Evolutionary conservation across 2,113 vertebrate species (phyloP).

Genomic region (Scomber scombrus): DNA sequence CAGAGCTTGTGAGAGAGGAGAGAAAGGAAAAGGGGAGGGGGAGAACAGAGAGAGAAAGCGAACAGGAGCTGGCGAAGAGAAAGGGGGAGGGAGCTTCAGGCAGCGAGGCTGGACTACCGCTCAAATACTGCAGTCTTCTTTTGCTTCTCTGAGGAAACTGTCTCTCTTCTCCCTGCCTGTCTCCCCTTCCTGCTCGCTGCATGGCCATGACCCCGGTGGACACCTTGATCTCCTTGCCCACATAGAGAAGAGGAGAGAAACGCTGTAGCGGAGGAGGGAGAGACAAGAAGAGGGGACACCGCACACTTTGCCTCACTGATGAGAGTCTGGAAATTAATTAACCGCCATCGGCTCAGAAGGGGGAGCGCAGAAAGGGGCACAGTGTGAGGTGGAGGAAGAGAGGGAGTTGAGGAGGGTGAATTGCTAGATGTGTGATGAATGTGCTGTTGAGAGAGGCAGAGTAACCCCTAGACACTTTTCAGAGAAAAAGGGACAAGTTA

Average conservation of each 20-base stretch:
- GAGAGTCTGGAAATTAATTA: constrained; percentile 76
- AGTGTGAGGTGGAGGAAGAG: constrained; percentile 40
- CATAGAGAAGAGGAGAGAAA: constrained; percentile 60
- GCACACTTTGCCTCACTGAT: constrained; percentile 71
- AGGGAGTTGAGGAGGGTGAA: constrained; percentile 54
- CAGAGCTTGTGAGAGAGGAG: constrained; percentile 56
- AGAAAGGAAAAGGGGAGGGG: constrained; percentile 47
- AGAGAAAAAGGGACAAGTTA: constrained; percentile 68
- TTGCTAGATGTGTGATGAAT: constrained; percentile 42
- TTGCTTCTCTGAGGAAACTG: constrained; percentile 74
- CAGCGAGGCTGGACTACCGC: constrained; percentile 75
- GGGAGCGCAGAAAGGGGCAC: constrained; percentile 48
- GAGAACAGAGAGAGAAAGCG: constrained; percentile 45
- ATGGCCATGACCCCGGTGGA: constrained; percentile 70
- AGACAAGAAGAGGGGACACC: constrained; percentile 61
- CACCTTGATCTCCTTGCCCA: constrained; percentile 61
- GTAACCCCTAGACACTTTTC: constrained; percentile 64
- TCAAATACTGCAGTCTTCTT: constrained; percentile 85
- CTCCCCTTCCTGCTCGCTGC: constrained; percentile 38
- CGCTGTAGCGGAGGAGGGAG: constrained; percentile 44
- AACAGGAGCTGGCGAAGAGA: constrained; percentile 60
- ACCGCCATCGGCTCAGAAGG: constrained; percentile 53
- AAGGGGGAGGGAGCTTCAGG: constrained; percentile 77
- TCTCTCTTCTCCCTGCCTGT: constrained; percentile 49
- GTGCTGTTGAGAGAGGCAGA: constrained; percentile 17